Percentiles rank a stretch among this genome's conserved stretches.
Conservation (phyloP, 1,140 invertebrate genomes). For the Mesaphorura yosii region DNA sequence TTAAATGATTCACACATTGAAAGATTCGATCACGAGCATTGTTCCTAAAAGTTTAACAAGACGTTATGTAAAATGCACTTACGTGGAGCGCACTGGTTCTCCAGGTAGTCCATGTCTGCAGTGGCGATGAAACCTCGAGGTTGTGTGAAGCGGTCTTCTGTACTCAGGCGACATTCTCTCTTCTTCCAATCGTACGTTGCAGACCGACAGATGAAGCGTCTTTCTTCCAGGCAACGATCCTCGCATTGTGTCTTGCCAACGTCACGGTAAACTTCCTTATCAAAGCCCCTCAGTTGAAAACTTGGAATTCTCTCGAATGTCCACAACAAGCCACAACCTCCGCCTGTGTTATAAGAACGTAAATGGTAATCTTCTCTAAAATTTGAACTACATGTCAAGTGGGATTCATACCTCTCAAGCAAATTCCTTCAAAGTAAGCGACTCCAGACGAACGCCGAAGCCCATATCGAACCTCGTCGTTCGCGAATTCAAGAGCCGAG, state of each 20-base stretch:
- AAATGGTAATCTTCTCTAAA: not conserved
- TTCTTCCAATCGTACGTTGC: conserved; percentile 39
- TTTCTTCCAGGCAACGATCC: conserved; percentile 39
- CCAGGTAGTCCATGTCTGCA: conserved; percentile 40
- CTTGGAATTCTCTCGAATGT: conserved; percentile 41
- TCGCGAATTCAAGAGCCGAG: conserved; percentile 35
- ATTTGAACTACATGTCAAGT: not conserved
- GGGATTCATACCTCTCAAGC: conserved; percentile 34
- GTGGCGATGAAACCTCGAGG: conserved; percentile 34
- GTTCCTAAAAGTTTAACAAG: not conserved
- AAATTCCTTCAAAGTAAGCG: conserved; percentile 41
- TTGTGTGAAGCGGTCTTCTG: conserved; percentile 37
- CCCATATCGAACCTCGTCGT: conserved; percentile 34
- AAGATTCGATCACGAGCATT: not conserved
- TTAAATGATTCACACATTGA: not conserved
- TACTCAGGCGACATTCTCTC: conserved; percentile 39
- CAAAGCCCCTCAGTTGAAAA: conserved; percentile 35
- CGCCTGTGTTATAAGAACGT: conserved; percentile 29
- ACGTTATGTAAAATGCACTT: conserved; percentile 19
- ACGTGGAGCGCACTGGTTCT: conserved; percentile 44
- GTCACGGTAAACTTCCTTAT: conserved; percentile 34
- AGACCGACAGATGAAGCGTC: conserved; percentile 39
- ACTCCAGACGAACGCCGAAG: conserved; percentile 36
- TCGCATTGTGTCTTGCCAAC: conserved; percentile 39
- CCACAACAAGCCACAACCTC: conserved; percentile 37